These are phyloP conservation scores for Melinaea menophilus DNA, from an alignment of 2,888 invertebrate species.

Conservation along the genomic window DNA sequence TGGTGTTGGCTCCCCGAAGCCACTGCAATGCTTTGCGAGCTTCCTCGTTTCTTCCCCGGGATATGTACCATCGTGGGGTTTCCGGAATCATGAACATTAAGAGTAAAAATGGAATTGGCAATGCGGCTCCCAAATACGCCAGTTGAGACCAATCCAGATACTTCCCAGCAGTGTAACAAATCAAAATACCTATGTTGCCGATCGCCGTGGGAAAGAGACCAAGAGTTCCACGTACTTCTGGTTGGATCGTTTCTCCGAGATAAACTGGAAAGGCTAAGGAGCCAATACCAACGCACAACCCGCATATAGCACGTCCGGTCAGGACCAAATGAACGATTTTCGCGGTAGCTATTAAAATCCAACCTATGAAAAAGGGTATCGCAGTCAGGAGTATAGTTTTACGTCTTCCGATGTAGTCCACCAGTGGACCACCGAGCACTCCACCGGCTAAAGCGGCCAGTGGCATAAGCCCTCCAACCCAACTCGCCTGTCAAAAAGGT, in stretches of 20 bases:
- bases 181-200: constrained; percentile 89
- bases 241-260: constrained; percentile 94
- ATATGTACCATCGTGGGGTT: constrained; percentile 94
- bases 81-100: constrained; percentile 93
- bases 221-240: constrained; percentile 93
- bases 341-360: constrained; percentile 89
- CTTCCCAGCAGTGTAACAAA: constrained; percentile 89
- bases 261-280: constrained; percentile 94
- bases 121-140: constrained; percentile 85
- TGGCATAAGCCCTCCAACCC: constrained; percentile 94
- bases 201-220: constrained; percentile 92
- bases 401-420: constrained; percentile 91
- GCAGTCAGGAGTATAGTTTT: constrained; percentile 88
- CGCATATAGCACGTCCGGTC: constrained; percentile 88
- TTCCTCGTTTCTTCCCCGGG: constrained; percentile 84
- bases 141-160: constrained; percentile 89
- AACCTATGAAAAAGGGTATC: constrained; percentile 88
- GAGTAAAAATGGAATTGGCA: constrained; percentile 88
- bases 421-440: constrained; percentile 88
- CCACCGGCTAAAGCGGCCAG: constrained; percentile 92
- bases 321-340: constrained; percentile 84
- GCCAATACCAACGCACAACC: constrained; percentile 92
- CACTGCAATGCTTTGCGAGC: constrained; percentile 89
- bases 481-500: constrained; percentile 81
- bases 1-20: constrained; percentile 88